Percentiles rank a stretch among this genome's conserved stretches.
Evolutionary conservation across 2,113 vertebrate genomes (phyloP).

Genomic region (Cyprinodon brontotheroides): DNA sequence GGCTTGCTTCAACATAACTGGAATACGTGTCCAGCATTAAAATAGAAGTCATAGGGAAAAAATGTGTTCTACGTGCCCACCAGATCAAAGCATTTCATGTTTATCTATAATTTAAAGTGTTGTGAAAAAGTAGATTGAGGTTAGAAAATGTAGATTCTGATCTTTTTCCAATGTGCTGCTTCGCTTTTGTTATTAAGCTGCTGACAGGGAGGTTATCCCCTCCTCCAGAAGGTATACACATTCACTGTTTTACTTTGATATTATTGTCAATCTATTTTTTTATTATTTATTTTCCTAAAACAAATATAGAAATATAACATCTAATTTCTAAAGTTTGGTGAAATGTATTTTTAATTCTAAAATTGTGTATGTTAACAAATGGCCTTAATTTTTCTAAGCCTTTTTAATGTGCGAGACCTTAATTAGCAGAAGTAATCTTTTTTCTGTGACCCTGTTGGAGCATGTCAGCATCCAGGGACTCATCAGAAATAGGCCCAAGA

Average conservation of each 20-base stretch:
- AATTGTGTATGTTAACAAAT: not conserved
- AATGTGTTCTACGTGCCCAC: too few species aligned
- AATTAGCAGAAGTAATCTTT: constrained; percentile 55
- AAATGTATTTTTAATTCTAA: not conserved
- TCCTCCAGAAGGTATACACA: not conserved
- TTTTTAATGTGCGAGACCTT: constrained; percentile 33
- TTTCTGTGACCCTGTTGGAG: constrained; percentile 60
- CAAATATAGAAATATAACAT: not conserved
- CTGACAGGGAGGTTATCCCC: too few species aligned
- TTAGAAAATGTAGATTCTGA: too few species aligned
- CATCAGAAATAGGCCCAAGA: constrained; percentile 58
- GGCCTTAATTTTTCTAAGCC: constrained; percentile 10
- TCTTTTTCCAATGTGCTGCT: too few species aligned
- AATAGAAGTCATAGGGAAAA: too few species aligned
- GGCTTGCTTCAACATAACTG: too few species aligned
- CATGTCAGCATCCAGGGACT: constrained; percentile 61
- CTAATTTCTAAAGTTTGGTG: too few species aligned
- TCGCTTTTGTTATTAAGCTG: too few species aligned
- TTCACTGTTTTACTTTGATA: not conserved
- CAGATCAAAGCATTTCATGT: too few species aligned
- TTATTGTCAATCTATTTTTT: not conserved
- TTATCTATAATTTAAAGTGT: too few species aligned
- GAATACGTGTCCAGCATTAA: too few species aligned
- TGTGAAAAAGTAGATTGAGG: too few species aligned
- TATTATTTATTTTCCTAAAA: not conserved